These are phyloP conservation scores for Petrolisthes manimaculis DNA, from an alignment of 2,888 invertebrate genomes.

Conservation along the genomic window DNA sequence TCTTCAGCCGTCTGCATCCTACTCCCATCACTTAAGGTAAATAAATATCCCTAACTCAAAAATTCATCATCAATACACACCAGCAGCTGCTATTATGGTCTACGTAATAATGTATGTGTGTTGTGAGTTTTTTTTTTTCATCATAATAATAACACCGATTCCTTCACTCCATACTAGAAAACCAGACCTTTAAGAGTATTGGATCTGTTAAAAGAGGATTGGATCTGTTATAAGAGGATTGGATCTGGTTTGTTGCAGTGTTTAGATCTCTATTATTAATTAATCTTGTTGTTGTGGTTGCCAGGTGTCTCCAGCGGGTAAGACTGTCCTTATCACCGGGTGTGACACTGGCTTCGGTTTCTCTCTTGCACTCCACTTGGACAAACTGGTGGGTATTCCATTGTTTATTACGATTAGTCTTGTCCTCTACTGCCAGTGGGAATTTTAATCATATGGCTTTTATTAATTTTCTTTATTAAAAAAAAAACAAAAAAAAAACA, in stretches of 20 bases:
- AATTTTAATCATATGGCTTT: background rate
- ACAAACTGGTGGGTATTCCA: constrained; percentile 10
- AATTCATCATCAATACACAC: background rate
- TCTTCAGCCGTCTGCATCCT: background rate
- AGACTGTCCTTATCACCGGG: constrained; percentile 28
- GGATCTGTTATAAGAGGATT: background rate
- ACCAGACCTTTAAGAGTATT: background rate
- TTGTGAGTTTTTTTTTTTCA: background rate
- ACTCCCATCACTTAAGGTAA: background rate
- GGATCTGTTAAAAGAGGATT: background rate
- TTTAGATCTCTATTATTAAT: background rate
- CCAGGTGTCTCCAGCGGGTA: constrained; percentile 23
- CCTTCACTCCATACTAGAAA: background rate
- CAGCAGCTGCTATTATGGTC: background rate
- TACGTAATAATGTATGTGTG: background rate
- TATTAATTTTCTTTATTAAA: background rate
- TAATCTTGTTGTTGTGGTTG: background rate
- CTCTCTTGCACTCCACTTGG: constrained; percentile 10
- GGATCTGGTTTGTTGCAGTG: no score
- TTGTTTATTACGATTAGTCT: background rate
- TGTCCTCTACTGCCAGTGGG: no score
- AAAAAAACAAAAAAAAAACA: background rate
- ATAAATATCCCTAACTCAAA: background rate
- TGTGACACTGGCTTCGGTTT: constrained; percentile 35
- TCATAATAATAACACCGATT: background rate